phyloP scores from a whole-genome alignment of 64 coral and sea anemone species.

The Montipora foliosa region DNA sequence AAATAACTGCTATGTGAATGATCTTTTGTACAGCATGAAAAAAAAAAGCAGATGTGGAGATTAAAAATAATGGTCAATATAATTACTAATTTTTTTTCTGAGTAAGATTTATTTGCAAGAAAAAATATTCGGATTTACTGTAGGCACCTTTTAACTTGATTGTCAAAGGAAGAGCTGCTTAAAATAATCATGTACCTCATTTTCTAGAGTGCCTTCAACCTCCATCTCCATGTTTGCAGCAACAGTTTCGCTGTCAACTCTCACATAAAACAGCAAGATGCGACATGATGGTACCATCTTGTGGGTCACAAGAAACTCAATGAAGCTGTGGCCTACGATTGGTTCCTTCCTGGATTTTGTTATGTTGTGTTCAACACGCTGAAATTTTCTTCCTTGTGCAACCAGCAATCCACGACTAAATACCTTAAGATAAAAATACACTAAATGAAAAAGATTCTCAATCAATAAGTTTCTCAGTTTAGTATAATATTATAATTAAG shows the following conservation, averaged over 20 bases:
- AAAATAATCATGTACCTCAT: slow-evolving; percentile 65
- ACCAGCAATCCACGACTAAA: slow-evolving; percentile 39
- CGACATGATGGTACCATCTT: slow-evolving; percentile 87
- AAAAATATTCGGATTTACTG: no score
- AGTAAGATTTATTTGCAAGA: no score
- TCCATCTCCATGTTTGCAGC: slow-evolving; percentile 80
- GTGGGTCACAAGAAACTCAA: slow-evolving; percentile 80
- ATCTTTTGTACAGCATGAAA: no score
- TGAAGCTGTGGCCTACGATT: slow-evolving; percentile 12
- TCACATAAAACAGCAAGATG: slow-evolving; percentile 83
- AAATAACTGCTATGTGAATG: no score
- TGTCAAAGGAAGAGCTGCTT: no score
- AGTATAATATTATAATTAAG: no score
- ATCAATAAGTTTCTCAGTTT: no score
- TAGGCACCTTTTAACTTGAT: no score
- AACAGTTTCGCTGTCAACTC: slow-evolving; percentile 84
- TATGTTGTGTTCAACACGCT: background rate
- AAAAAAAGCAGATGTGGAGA: no score
- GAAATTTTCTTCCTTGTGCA: slow-evolving; percentile 16
- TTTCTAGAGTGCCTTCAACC: slow-evolving; percentile 89
- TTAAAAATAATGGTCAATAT: no score
- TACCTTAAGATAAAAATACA: background rate
- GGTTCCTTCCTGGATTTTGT: background rate
- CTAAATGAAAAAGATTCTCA: no score
- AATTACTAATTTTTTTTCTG: no score